Evolutionary conservation across 2,113 vertebrate genomes (phyloP), one percentile per base, ranked within the genome.

Genomic region (Pluvialis apricaria): DNA sequence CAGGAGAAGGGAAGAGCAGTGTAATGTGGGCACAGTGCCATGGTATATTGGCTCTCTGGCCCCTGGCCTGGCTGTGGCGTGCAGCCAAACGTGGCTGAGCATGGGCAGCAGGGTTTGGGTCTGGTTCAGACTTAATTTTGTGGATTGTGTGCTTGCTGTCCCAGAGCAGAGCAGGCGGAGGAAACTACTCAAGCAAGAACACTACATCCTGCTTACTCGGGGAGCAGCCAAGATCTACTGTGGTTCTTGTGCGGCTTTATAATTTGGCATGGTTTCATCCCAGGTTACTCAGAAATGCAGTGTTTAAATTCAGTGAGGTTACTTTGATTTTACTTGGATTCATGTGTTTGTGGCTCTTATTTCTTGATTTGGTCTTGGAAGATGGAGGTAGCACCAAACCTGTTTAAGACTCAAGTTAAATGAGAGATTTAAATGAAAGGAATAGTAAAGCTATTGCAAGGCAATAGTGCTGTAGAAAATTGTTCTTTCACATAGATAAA

Each of bases 401-500:
- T 75, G 9, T 80, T 22, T 80, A 90, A 77, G n/a, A 77, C 29
- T 68, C 44, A 42, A 66, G 13, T 61, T 75, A 71, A 71, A 64
- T 51, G 58, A 71, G 47, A 86, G 31, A 28, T 52, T 90, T 80
- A 94, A 91, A 45, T 2, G 3, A 95, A 87, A 91, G 54, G 26
- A 87, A 60, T 90, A 36, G 29, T 83, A 58, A 95, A 82, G 28
- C 32, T 91, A 72, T 94, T 92, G 52, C 13, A 57, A 76, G 40
- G 17, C 69, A 91, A 51, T 40, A 69, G 18, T 72, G 57, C 70
- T 88, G 28, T 70, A 64, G 42, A 82, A 90, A 91, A 47, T 47
- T 72, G 15, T 26, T 91, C 65, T 79, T 96, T 96, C 38, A 24
- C 51, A 86, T 86, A 83, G 52, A 28, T 95, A 89, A 72, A 73